Conservation (phyloP, 2,888 invertebrate genomes). For the Apotomis betuletana region DNA sequence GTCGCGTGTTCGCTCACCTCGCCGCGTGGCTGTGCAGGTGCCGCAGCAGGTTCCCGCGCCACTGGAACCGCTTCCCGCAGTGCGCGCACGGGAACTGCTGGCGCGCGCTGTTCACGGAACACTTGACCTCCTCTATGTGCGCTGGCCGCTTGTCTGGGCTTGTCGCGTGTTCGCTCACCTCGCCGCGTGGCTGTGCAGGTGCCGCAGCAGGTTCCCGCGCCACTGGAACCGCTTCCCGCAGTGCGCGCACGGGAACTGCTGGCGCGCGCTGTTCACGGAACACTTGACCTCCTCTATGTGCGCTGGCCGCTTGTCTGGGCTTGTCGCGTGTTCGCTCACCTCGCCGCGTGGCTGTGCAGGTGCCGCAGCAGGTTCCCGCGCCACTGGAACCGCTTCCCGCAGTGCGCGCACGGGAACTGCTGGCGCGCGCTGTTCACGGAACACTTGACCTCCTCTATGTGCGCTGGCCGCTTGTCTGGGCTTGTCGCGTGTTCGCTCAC, state of each 20-base stretch:
- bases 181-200: conserved; percentile 86
- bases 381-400: conserved; percentile 91
- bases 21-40: conserved; percentile 87
- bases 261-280: not conserved
- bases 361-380: conserved; percentile 91
- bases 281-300: not conserved
- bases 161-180: conserved; percentile 52
- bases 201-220: conserved; percentile 90
- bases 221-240: conserved; percentile 91
- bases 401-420: conserved; percentile 63
- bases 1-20: conserved; percentile 52
- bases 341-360: conserved; percentile 85
- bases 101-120: not conserved
- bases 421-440: not conserved
- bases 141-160: no score
- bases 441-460: not conserved
- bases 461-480: no score
- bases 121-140: not conserved
- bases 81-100: conserved; percentile 60
- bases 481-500: conserved; percentile 47
- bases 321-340: conserved; percentile 50
- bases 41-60: conserved; percentile 90
- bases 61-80: conserved; percentile 90
- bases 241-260: conserved; percentile 61
- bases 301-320: no score